Evolutionary conservation across 2,888 invertebrate species (phyloP).

Genomic region (Troides aeacus): DNA sequence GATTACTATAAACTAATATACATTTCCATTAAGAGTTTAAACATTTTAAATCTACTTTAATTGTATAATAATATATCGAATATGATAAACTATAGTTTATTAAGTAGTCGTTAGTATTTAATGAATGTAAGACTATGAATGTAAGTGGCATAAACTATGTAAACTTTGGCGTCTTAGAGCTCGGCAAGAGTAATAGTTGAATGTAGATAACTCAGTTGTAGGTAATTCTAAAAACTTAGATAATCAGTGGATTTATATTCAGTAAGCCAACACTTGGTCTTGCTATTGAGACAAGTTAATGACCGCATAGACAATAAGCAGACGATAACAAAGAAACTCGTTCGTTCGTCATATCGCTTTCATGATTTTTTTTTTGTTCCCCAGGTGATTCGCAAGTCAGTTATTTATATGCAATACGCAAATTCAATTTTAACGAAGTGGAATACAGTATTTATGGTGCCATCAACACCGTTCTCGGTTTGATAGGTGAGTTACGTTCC

Average conservation of each 20-base stretch:
- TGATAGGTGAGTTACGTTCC: constrained; percentile 59
- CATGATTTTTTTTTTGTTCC: constrained; percentile 36
- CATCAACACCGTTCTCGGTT: constrained; percentile 67
- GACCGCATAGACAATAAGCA: constrained; percentile 25
- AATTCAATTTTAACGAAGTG: constrained; percentile 70
- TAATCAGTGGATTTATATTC: constrained; percentile 4
- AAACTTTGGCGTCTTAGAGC: too few relatives aligned
- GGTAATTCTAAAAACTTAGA: not conserved
- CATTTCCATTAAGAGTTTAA: too few relatives aligned
- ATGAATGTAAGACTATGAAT: too few relatives aligned
- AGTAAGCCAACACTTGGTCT: constrained; percentile 5
- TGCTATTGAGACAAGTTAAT: constrained; percentile 22
- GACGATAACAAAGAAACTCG: constrained; percentile 28
- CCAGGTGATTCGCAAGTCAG: constrained; percentile 76
- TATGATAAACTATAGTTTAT: too few relatives aligned
- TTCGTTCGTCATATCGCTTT: constrained; percentile 20
- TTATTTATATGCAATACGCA: constrained; percentile 70
- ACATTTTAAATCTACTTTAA: too few relatives aligned
- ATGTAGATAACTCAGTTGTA: not conserved
- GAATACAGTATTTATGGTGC: constrained; percentile 74
- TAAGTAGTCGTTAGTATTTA: too few relatives aligned
- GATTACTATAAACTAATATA: too few relatives aligned
- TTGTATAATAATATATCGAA: too few relatives aligned
- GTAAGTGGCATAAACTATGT: too few relatives aligned
- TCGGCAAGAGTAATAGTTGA: not conserved